Conservation (phyloP, 2,113 vertebrate genomes). For the Chloroceryle aenea region DNA sequence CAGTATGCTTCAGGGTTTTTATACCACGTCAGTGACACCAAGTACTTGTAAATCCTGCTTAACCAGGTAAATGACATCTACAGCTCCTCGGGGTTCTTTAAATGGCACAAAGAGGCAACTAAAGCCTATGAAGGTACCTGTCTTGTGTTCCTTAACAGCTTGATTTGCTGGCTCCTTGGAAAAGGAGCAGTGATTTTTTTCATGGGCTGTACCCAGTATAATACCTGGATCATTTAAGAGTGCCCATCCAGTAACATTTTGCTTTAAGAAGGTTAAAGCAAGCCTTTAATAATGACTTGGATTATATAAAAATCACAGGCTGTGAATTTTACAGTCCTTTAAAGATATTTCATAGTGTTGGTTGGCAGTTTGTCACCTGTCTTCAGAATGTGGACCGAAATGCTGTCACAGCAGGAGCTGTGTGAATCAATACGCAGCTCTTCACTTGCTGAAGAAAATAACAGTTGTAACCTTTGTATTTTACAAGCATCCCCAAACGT, state of each 20-base stretch:
- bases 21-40: not conserved
- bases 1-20: not conserved
- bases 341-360: not conserved
- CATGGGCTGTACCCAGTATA: not conserved
- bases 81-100: not conserved
- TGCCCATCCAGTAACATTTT: not conserved
- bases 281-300: not conserved
- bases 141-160: not conserved
- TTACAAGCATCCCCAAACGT: not conserved
- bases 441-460: not conserved
- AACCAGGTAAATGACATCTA: not conserved
- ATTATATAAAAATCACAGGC: not conserved
- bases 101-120: not conserved
- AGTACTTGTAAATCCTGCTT: not conserved
- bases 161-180: not conserved
- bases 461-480: not conserved
- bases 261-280: not conserved
- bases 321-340: not conserved
- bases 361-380: not conserved
- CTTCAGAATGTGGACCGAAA: not conserved
- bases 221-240: not conserved
- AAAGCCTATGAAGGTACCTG: not conserved
- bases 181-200: not conserved
- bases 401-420: not conserved
- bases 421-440: not conserved